Evolutionary conservation across 2,113 vertebrate genomes (phyloP).

Genomic region (Sylvietta virens): DNA sequence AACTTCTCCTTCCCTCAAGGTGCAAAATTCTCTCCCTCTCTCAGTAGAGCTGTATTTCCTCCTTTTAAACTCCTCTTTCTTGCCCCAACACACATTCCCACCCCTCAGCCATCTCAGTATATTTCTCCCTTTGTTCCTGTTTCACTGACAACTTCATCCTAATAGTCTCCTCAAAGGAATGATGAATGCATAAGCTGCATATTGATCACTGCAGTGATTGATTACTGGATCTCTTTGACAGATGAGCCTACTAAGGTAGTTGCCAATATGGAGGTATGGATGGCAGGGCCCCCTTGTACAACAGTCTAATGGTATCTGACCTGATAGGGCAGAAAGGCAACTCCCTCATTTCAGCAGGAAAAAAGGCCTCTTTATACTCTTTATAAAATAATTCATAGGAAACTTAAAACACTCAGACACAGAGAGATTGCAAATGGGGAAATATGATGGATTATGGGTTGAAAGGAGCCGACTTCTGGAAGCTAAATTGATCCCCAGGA

Average conservation of each 20-base stretch:
- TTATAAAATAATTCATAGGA: slow-evolving; percentile 82
- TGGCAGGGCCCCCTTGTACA: slow-evolving; percentile 72
- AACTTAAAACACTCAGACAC: slow-evolving; percentile 82
- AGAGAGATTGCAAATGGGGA: slow-evolving; percentile 81
- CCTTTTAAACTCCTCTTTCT: slow-evolving; percentile 12
- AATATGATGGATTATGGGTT: slow-evolving; percentile 98
- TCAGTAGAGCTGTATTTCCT: not conserved
- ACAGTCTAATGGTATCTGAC: slow-evolving; percentile 76
- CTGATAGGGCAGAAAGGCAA: slow-evolving; percentile 42
- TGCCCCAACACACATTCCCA: not conserved
- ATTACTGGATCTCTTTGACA: slow-evolving; percentile 82
- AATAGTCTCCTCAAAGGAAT: slow-evolving; percentile 79
- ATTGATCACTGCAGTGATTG: slow-evolving; percentile 88
- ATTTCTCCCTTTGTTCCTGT: slow-evolving; percentile 64
- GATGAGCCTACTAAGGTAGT: slow-evolving; percentile 82
- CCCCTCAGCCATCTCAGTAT: slow-evolving; percentile 6
- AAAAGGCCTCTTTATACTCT: slow-evolving; percentile 64
- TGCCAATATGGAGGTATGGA: slow-evolving; percentile 79
- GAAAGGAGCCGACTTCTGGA: slow-evolving; percentile 88
- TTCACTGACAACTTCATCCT: slow-evolving; percentile 76
- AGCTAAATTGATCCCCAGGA: slow-evolving; percentile 94
- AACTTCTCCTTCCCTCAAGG: slow-evolving; percentile 49
- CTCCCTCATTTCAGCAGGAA: slow-evolving; percentile 64
- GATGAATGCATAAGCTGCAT: slow-evolving; percentile 88
- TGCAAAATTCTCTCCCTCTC: not conserved